Evolutionary conservation across 2,113 vertebrate genomes (phyloP).

Genomic region (Xyliphius kryptos): DNA sequence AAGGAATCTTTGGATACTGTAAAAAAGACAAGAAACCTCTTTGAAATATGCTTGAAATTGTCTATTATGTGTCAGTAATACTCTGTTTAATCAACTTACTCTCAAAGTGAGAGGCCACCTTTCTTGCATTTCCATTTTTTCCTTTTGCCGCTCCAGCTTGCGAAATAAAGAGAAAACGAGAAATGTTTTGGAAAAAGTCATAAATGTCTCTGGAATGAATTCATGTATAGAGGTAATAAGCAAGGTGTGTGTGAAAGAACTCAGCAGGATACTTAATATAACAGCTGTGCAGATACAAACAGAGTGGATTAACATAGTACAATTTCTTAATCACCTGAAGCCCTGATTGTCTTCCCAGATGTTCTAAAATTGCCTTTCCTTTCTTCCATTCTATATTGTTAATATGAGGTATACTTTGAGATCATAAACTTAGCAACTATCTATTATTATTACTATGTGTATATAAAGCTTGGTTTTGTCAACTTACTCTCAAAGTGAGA

Average conservation of each 20-base stretch:
- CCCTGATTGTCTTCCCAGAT: slow-evolving; percentile 59
- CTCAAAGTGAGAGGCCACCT: slow-evolving; percentile 71
- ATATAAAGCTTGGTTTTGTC: slow-evolving; percentile 36
- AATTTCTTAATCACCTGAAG: slow-evolving; percentile 45
- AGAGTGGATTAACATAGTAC: slow-evolving; percentile 50
- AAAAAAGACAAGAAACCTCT: slow-evolving; percentile 38
- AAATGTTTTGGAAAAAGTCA: slow-evolving; percentile 38
- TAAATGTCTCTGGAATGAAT: slow-evolving; percentile 35
- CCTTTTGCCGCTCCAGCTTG: slow-evolving; percentile 53
- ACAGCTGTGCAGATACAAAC: slow-evolving; percentile 49
- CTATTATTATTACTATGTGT: too few species aligned
- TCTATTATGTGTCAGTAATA: neutral
- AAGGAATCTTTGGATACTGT: slow-evolving; percentile 64
- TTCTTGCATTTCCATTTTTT: slow-evolving; percentile 59
- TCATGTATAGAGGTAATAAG: slow-evolving; percentile 39
- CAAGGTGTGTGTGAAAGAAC: slow-evolving; percentile 20
- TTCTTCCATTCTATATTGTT: slow-evolving; percentile 56
- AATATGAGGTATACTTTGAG: too few species aligned
- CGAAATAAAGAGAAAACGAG: slow-evolving; percentile 40
- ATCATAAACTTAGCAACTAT: too few species aligned
- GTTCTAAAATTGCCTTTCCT: slow-evolving; percentile 53
- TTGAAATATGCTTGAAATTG: neutral
- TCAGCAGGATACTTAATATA: slow-evolving; percentile 42
- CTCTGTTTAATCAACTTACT: slow-evolving; percentile 62
- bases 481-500: slow-evolving; percentile 75